These are phyloP conservation scores for Timema podura DNA, from an alignment of 2,888 invertebrate genomes.

Conservation along the genomic window DNA sequence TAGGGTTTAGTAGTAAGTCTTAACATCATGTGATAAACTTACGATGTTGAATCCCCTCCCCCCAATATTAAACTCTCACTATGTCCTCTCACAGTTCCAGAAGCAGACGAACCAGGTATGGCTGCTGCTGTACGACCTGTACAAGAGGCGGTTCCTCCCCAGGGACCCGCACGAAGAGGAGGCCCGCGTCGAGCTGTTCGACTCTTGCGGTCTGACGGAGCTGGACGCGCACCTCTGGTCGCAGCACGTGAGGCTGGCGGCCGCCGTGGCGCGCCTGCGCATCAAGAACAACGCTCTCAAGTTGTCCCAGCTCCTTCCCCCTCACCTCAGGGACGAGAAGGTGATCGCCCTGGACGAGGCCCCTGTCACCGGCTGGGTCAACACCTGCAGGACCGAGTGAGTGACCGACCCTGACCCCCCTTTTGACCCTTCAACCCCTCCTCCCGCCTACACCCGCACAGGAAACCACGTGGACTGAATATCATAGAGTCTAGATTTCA, in stretches of 20 bases:
- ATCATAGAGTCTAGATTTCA: too few relatives aligned
- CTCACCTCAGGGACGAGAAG: conserved; percentile 66
- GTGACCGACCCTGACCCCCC: conserved; percentile 9
- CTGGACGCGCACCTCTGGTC: conserved; percentile 62
- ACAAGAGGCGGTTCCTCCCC: conserved; percentile 54
- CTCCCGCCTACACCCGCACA: too few relatives aligned
- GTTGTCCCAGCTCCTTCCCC: conserved; percentile 63
- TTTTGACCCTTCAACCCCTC: too few relatives aligned
- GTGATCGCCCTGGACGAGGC: conserved; percentile 53
- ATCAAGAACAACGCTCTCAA: conserved; percentile 68
- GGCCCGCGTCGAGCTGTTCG: conserved; percentile 32
- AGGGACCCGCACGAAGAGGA: conserved; percentile 34
- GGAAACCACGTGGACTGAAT: too few relatives aligned
- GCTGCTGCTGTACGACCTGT: conserved; percentile 66
- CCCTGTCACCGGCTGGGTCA: conserved; percentile 74
- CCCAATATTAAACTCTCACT: too few relatives aligned
- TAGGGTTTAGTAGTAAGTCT: too few relatives aligned
- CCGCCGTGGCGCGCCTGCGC: conserved; percentile 69
- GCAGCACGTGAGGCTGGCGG: conserved; percentile 65
- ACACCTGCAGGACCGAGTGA: conserved; percentile 66
- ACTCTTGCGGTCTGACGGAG: conserved; percentile 37
- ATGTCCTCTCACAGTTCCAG: conserved; percentile 22
- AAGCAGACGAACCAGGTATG: conserved; percentile 47
- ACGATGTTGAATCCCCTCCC: too few relatives aligned
- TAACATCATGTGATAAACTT: too few relatives aligned